Conservation (phyloP, 2,113 vertebrate genomes). For the Aphelocoma coerulescens region DNA sequence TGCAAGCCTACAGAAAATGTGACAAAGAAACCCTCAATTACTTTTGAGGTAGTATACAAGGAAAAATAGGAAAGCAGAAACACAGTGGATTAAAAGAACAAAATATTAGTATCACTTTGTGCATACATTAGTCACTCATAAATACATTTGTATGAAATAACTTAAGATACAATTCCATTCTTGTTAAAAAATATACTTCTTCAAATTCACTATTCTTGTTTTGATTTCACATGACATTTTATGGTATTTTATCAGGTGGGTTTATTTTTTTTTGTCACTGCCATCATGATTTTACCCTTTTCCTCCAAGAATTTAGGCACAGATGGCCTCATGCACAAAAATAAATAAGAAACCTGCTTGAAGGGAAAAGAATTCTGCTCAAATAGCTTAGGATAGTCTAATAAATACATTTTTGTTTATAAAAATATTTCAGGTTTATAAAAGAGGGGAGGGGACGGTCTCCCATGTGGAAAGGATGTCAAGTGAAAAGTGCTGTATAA, state of each 20-base stretch:
- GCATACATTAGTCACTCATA: conserved; percentile 57
- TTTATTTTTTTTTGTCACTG: conserved; percentile 24
- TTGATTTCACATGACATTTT: conserved; percentile 43
- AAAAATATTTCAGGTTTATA: conserved; percentile 76
- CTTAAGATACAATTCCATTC: conserved; percentile 49
- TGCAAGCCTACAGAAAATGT: conserved; percentile 70
- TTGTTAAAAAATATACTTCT: conserved; percentile 57
- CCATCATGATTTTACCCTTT: conserved; percentile 46
- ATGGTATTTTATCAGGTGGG: conserved; percentile 42
- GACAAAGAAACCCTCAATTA: conserved; percentile 74
- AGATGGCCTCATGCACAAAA: conserved; percentile 60
- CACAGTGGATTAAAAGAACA: conserved; percentile 59
- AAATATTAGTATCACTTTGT: conserved; percentile 72
- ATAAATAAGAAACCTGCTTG: conserved; percentile 69
- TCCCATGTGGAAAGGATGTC: conserved; percentile 46
- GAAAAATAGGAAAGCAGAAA: conserved; percentile 60
- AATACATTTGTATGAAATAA: conserved; percentile 58
- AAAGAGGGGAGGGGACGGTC: conserved; percentile 59
- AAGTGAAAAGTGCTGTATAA: conserved; percentile 65
- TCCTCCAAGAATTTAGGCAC: conserved; percentile 64
- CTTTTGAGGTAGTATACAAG: conserved; percentile 77
- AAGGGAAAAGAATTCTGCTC: conserved; percentile 70
- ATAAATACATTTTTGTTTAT: conserved; percentile 74
- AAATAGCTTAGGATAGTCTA: conserved; percentile 64
- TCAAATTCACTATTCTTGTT: conserved; percentile 37